Percentiles rank a stretch among this genome's conserved stretches.
phyloP scores from a whole-genome alignment of 1,140 invertebrate genomes.

The Plutomurus gul region DNA sequence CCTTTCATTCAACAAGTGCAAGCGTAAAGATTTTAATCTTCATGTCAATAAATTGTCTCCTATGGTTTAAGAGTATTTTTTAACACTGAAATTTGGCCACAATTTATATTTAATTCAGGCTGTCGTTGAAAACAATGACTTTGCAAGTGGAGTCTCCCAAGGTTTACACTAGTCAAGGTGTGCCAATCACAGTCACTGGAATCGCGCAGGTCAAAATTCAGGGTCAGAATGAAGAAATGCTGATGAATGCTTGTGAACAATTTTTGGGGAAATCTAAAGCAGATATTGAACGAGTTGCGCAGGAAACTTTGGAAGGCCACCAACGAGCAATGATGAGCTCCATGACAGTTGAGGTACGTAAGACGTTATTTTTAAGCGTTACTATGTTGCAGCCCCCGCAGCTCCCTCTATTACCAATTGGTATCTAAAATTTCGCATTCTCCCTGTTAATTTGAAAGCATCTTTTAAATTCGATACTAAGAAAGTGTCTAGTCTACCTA shows the following conservation, averaged over 20 bases:
- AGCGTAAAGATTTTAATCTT: slow-evolving; percentile 67
- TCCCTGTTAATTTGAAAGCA: no score
- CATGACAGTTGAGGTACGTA: slow-evolving; percentile 93
- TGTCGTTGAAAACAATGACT: slow-evolving; percentile 96
- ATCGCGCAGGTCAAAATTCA: slow-evolving; percentile 98
- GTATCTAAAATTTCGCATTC: no score
- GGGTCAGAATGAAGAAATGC: slow-evolving; percentile 96
- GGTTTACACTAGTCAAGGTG: slow-evolving; percentile 85
- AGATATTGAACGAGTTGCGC: slow-evolving; percentile 68
- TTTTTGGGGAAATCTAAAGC: slow-evolving; percentile 82
- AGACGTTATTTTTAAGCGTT: no score
- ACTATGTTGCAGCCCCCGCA: no score
- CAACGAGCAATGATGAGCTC: slow-evolving; percentile 98
- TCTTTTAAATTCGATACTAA: no score
- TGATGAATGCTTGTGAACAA: slow-evolving; percentile 93
- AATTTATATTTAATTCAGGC: slow-evolving; percentile 65
- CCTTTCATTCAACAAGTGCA: slow-evolving; percentile 92
- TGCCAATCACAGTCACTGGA: slow-evolving; percentile 95
- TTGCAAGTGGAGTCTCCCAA: slow-evolving; percentile 85
- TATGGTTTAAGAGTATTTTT: neutral
- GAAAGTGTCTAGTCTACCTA: no score
- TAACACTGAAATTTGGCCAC: neutral
- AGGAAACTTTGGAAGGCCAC: slow-evolving; percentile 95
- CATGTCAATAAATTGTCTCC: neutral
- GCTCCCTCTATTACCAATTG: no score